Conservation (phyloP, 2,888 invertebrate genomes). For the Andrena praecox region DNA sequence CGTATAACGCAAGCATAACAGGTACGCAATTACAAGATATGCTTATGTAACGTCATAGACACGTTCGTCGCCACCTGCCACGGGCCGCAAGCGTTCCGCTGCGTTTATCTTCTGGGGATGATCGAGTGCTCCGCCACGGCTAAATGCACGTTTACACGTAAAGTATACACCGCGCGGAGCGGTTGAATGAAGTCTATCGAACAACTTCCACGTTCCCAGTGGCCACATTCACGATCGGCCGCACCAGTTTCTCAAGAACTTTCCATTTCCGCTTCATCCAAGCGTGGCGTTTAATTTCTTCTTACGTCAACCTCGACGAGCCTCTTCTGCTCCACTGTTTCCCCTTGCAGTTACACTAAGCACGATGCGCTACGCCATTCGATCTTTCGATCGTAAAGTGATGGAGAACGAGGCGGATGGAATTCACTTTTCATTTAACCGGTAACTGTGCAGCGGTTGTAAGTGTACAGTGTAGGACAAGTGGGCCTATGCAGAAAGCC, state of each 20-base stretch:
- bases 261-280: conserved; percentile 64
- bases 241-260: conserved; percentile 53
- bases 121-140: conserved; percentile 19
- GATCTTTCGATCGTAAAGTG: not conserved
- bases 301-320: conserved; percentile 17
- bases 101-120: conserved; percentile 20
- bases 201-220: conserved; percentile 31
- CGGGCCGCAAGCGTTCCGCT: conserved; percentile 8
- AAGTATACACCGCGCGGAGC: conserved; percentile 9
- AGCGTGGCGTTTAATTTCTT: conserved; percentile 59
- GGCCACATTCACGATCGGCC: conserved; percentile 43
- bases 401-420: too few species aligned
- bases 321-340: not conserved
- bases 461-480: too few species aligned
- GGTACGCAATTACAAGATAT: conserved; percentile 63
- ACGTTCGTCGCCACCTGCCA: conserved; percentile 10
- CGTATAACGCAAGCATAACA: conserved; percentile 64
- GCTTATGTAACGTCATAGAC: conserved; percentile 46
- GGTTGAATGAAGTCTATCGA: conserved; percentile 44
- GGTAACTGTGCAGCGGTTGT: too few species aligned
- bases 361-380: too few species aligned
- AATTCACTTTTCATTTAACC: not conserved
- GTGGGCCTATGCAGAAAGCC: too few species aligned
- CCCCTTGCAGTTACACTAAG: not conserved
- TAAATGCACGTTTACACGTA: conserved; percentile 18